Conservation (phyloP, 2,888 invertebrate genomes). For the Andrena minutula region DNA sequence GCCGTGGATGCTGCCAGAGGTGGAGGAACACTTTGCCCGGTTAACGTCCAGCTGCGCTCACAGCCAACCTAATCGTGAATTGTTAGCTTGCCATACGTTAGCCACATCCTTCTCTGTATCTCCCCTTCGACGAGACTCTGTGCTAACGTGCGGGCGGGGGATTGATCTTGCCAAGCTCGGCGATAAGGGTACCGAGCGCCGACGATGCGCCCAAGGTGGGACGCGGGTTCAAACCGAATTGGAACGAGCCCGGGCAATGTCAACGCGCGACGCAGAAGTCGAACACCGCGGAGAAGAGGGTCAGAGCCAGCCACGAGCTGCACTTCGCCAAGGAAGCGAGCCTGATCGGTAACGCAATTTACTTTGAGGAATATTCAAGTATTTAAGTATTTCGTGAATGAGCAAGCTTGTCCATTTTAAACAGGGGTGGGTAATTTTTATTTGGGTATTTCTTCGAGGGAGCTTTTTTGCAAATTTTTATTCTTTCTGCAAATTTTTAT, state of each 20-base stretch:
- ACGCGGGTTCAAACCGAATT: slow-evolving; percentile 46
- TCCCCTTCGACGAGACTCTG: not conserved
- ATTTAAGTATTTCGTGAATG: not conserved
- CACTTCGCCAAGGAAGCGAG: slow-evolving; percentile 6
- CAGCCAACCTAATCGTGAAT: slow-evolving; percentile 60
- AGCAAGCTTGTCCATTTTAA: not conserved
- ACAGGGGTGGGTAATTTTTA: too few species aligned
- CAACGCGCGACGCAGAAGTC: slow-evolving; percentile 29
- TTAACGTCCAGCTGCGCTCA: slow-evolving; percentile 60
- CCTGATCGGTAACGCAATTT: slow-evolving; percentile 30
- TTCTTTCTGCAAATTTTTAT: too few species aligned
- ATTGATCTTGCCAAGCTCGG: slow-evolving; percentile 67
- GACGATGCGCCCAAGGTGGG: slow-evolving; percentile 46
- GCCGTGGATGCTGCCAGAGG: slow-evolving; percentile 81
- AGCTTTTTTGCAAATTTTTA: too few species aligned
- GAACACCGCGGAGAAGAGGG: slow-evolving; percentile 34
- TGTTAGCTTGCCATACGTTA: slow-evolving; percentile 63
- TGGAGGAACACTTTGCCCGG: slow-evolving; percentile 79
- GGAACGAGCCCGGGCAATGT: slow-evolving; percentile 51
- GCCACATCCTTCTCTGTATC: not conserved
- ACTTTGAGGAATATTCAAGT: not conserved
- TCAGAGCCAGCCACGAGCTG: slow-evolving; percentile 24
- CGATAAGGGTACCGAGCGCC: slow-evolving; percentile 52
- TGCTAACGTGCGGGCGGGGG: slow-evolving; percentile 13
- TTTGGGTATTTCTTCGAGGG: too few species aligned